Percentiles rank a stretch among this genome's conserved stretches.
These are phyloP conservation scores for Drosophila sturtevanti DNA, from an alignment of 1,140 invertebrate species.

Conservation along the genomic window DNA sequence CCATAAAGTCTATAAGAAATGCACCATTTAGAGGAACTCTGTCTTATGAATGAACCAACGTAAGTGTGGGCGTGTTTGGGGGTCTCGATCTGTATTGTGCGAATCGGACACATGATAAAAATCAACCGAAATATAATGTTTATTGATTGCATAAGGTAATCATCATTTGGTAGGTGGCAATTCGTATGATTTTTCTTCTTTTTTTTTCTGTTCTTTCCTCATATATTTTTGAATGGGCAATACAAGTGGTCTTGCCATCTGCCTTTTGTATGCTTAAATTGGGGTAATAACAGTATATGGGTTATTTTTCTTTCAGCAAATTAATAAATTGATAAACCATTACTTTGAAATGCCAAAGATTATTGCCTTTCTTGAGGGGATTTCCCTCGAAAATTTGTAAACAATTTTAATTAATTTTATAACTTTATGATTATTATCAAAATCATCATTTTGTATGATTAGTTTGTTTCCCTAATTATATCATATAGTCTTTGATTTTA, in stretches of 20 bases:
- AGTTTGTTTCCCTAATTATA: too few species aligned
- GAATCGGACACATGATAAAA: conserved; percentile 48
- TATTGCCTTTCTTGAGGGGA: background rate
- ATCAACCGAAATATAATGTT: conserved; percentile 48
- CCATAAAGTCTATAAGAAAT: conserved; percentile 45
- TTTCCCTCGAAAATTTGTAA: background rate
- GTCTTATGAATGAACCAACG: conserved; percentile 31
- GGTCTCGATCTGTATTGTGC: background rate
- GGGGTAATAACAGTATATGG: background rate
- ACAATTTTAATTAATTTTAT: background rate
- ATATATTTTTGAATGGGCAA: background rate
- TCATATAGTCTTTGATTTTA: too few species aligned
- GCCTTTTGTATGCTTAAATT: background rate
- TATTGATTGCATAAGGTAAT: conserved; percentile 50
- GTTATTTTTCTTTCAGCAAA: background rate
- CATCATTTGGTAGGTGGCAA: conserved; percentile 4
- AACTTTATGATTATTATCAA: too few species aligned
- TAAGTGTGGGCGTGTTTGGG: conserved; percentile 11
- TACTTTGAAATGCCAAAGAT: background rate
- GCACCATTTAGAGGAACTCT: conserved; percentile 27
- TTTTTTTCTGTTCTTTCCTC: background rate
- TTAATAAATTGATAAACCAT: background rate
- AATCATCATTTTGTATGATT: too few species aligned
- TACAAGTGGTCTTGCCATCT: background rate
- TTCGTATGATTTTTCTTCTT: background rate